phyloP scores from a whole-genome alignment of 2,888 invertebrate genomes.

The Lathronympha strigana region DNA sequence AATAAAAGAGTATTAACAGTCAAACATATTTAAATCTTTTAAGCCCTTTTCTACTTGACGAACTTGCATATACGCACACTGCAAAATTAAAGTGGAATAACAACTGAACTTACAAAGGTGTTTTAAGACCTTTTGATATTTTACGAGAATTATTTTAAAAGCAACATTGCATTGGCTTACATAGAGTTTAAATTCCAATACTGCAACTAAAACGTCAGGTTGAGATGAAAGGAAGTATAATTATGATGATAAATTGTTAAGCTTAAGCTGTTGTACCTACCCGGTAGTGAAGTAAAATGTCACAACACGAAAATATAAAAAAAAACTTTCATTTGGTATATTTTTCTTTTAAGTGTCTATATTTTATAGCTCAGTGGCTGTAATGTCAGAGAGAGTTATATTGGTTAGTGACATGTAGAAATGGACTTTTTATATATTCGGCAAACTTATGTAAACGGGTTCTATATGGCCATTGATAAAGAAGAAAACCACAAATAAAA shows the following conservation, averaged over 20 bases:
- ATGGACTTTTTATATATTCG: no score
- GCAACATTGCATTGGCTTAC: background rate
- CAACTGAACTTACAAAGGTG: background rate
- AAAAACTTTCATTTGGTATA: no score
- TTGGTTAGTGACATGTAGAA: no score
- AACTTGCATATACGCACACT: conserved; percentile 51
- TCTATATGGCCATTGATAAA: no score
- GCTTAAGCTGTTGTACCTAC: background rate
- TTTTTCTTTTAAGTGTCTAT: no score
- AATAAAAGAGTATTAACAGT: background rate
- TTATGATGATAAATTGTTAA: conserved; percentile 24
- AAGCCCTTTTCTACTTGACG: no score
- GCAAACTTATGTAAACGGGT: no score
- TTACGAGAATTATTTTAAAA: background rate
- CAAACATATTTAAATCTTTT: background rate
- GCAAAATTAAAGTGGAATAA: background rate
- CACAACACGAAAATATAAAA: background rate
- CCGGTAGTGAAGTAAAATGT: background rate
- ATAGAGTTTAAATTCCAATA: conserved; percentile 5
- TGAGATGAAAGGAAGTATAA: conserved; percentile 4
- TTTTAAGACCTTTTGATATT: background rate
- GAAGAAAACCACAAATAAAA: conserved; percentile 39
- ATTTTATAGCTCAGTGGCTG: no score
- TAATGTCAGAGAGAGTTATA: no score
- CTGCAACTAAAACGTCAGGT: background rate